Conservation (phyloP, 2,113 vertebrate species). For the Pavo muticus region DNA sequence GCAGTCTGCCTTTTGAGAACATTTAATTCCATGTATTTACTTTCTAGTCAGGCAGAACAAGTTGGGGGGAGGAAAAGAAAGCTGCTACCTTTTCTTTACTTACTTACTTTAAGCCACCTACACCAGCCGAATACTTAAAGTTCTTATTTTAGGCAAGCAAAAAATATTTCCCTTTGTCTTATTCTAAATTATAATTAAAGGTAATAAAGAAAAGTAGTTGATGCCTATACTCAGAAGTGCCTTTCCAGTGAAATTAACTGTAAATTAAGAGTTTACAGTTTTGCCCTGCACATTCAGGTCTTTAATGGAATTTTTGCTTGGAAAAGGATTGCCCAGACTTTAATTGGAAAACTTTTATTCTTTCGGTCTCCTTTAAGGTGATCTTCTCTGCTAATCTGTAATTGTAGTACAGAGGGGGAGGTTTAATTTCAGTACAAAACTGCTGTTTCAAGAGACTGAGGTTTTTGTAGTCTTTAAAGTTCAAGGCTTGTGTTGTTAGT, state of each 20-base stretch:
- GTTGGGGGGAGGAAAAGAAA: fast-evolving
- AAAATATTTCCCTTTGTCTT: neutral
- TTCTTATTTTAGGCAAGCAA: neutral
- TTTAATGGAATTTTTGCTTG: neutral
- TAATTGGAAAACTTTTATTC: neutral
- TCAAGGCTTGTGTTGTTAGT: neutral
- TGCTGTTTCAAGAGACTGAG: neutral
- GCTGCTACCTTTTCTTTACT: neutral
- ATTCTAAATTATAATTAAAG: neutral
- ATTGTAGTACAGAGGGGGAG: neutral
- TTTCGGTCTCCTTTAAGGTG: neutral
- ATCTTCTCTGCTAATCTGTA: neutral
- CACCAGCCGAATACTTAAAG: neutral
- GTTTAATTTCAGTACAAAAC: neutral
- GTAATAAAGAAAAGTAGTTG: neutral
- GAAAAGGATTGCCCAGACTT: neutral
- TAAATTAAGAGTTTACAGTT: neutral
- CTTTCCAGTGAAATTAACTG: neutral
- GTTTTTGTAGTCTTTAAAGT: neutral
- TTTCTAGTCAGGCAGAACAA: neutral
- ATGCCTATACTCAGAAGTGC: neutral
- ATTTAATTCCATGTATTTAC: neutral
- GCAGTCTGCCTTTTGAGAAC: neutral
- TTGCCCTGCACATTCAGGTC: neutral
- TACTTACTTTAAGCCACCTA: too few species aligned